These are phyloP conservation scores for Metopia argyrocephala DNA, from an alignment of 2,888 invertebrate species.

Conservation along the genomic window DNA sequence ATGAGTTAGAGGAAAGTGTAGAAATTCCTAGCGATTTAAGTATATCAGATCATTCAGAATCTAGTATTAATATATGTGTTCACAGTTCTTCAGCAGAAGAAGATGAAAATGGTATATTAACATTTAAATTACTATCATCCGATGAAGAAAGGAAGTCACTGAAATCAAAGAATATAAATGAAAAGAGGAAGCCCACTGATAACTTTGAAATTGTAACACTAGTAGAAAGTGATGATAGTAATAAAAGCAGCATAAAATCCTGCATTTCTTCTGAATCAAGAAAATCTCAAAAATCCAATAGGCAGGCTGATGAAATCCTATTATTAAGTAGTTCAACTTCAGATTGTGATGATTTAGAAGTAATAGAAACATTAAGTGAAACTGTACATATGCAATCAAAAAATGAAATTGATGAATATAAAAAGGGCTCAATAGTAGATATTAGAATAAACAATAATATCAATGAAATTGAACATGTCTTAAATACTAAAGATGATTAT, in stretches of 20 bases:
- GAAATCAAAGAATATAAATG: background rate
- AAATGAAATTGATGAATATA: background rate
- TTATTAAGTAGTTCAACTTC: constrained; percentile 42
- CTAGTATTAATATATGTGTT: constrained; percentile 38
- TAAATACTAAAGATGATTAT: background rate
- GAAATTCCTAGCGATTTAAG: constrained; percentile 48
- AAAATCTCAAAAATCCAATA: background rate
- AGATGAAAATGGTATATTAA: constrained; percentile 65
- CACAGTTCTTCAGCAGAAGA: constrained; percentile 57
- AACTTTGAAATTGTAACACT: background rate
- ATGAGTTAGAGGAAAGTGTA: constrained; percentile 25
- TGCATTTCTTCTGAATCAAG: constrained; percentile 50
- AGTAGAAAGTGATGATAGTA: constrained; percentile 1
- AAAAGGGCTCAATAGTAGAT: background rate
- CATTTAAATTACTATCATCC: constrained; percentile 69
- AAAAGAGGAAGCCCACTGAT: background rate
- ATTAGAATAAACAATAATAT: background rate
- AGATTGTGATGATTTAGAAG: constrained; percentile 41
- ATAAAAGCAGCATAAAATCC: constrained; percentile 42
- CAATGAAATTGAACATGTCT: background rate
- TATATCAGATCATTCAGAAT: constrained; percentile 58
- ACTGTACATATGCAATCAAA: background rate
- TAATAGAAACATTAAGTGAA: constrained; percentile 10
- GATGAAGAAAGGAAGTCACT: constrained; percentile 45
- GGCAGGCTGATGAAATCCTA: background rate